Evolutionary conservation across 2,888 invertebrate species (phyloP).

Genomic region (Monoplex corrugatus): DNA sequence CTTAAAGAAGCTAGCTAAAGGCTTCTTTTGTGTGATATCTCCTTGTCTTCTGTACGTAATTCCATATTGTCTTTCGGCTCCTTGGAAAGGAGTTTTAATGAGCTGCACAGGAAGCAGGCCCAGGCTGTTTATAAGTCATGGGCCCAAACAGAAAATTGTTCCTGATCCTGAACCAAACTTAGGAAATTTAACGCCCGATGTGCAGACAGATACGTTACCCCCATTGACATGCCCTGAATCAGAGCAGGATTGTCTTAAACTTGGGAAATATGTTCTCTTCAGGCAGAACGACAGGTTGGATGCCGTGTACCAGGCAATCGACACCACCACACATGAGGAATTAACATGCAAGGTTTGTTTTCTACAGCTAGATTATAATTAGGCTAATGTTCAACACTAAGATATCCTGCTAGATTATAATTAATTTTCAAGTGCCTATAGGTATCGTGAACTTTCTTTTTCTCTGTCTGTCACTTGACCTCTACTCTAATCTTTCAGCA

Average conservation of each 20-base stretch:
- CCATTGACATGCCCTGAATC: conserved; percentile 64
- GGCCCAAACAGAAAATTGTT: conserved; percentile 73
- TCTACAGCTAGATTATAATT: not conserved
- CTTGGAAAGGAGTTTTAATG: conserved; percentile 65
- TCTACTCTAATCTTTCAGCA: no score
- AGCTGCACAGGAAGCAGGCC: conserved; percentile 71
- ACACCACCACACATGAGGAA: conserved; percentile 92
- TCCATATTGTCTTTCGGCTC: not conserved
- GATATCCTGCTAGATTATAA: no score
- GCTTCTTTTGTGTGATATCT: no score
- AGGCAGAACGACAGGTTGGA: conserved; percentile 87
- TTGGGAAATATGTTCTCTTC: conserved; percentile 91
- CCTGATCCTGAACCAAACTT: conserved; percentile 68
- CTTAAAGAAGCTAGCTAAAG: no score
- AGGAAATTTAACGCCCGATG: conserved; percentile 78
- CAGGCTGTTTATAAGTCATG: conserved; percentile 75
- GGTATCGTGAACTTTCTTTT: no score
- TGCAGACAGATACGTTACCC: conserved; percentile 74
- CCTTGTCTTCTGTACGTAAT: no score
- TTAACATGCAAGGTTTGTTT: conserved; percentile 92
- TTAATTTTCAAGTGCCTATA: no score
- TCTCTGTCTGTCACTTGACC: no score
- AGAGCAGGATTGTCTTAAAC: conserved; percentile 79
- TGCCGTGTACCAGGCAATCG: conserved; percentile 89
- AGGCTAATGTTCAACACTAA: not conserved